Conservation (phyloP, 2,113 vertebrate genomes). For the Gobiocypris rarus region DNA sequence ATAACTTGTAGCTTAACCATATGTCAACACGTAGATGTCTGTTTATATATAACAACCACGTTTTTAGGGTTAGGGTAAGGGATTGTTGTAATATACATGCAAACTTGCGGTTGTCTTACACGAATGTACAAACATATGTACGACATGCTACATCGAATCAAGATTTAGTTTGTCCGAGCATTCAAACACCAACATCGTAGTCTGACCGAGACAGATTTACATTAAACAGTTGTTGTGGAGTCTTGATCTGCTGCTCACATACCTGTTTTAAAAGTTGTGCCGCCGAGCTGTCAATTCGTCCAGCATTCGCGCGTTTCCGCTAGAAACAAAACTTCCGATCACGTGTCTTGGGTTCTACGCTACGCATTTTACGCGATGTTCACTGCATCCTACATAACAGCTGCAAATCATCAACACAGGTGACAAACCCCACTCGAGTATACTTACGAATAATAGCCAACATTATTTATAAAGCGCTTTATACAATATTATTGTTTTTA, state of each 20-base stretch:
- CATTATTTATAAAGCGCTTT: no score
- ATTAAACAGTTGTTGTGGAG: not conserved
- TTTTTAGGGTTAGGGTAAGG: not conserved
- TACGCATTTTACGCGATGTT: no score
- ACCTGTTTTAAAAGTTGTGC: not conserved
- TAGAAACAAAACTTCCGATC: constrained; percentile 11
- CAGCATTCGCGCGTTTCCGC: not conserved
- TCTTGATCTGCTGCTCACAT: not conserved
- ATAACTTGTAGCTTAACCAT: no score
- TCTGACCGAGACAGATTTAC: not conserved
- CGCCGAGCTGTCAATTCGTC: not conserved
- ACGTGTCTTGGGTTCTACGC: not conserved
- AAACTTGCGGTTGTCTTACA: not conserved
- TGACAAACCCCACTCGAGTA: no score
- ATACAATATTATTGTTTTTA: no score
- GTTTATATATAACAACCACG: not conserved
- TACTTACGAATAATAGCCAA: no score
- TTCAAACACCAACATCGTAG: not conserved
- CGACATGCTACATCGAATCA: not conserved
- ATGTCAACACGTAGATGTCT: not conserved
- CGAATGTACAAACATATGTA: not conserved
- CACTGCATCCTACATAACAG: not conserved
- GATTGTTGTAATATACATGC: not conserved
- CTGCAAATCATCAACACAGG: no score
- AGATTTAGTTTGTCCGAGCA: not conserved